phyloP scores from a whole-genome alignment of 2,113 vertebrate genomes.

The Nothoprocta perdicaria region DNA sequence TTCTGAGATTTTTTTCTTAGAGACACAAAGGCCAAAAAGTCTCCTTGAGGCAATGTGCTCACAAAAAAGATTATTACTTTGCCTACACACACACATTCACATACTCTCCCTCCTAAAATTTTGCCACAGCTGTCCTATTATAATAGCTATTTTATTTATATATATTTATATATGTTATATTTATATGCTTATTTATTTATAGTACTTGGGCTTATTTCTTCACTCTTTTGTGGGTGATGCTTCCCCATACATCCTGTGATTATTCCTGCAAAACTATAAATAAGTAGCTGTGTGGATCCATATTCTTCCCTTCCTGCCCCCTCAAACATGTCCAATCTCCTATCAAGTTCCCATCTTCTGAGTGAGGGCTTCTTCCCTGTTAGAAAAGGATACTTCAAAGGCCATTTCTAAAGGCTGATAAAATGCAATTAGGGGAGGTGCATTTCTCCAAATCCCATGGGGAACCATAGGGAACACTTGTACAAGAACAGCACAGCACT shows the following conservation, averaged over 20 bases:
- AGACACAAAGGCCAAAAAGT: not conserved
- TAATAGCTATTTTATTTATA: not conserved
- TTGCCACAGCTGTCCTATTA: not conserved
- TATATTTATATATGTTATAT: no score
- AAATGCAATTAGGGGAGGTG: not conserved
- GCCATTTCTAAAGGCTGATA: not conserved
- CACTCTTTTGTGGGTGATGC: not conserved
- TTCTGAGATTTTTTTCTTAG: not conserved
- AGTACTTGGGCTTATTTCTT: conserved; percentile 37
- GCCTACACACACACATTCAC: not conserved
- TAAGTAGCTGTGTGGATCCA: not conserved
- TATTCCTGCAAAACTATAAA: conserved; percentile 45
- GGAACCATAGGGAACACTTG: not conserved
- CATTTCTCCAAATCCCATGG: not conserved
- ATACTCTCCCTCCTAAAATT: not conserved
- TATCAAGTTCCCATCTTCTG: not conserved
- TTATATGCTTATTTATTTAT: not conserved
- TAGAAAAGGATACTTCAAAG: not conserved
- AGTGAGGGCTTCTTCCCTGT: not conserved
- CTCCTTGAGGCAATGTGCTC: not conserved
- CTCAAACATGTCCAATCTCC: not conserved
- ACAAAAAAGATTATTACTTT: not conserved
- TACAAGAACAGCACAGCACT: not conserved
- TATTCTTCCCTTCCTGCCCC: not conserved
- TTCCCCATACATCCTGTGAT: conserved; percentile 23